These are phyloP conservation scores for Aldrovandia affinis DNA, from an alignment of 2,797 vertebrate genomes.

Conservation along the genomic window DNA sequence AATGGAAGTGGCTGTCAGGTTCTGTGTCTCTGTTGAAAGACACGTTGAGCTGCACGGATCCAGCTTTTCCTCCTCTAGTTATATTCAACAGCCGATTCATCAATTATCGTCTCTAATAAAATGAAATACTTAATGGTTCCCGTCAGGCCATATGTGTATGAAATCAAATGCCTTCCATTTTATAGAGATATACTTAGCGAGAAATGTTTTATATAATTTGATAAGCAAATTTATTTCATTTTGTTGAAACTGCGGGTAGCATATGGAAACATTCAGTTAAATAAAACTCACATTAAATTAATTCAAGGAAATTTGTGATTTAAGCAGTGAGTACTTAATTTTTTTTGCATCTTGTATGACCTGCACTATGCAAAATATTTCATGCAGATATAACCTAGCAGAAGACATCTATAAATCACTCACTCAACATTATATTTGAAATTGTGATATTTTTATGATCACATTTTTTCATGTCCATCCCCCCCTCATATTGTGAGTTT, in stretches of 20 bases:
- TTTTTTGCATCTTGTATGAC: not conserved
- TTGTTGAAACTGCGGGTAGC: too few relatives aligned
- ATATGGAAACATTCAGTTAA: not conserved
- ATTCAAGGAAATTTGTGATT: too few relatives aligned
- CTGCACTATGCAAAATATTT: not conserved
- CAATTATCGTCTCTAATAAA: not conserved
- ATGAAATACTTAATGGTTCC: not conserved
- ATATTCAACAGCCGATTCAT: not conserved
- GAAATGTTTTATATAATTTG: too few relatives aligned
- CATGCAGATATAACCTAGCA: not conserved
- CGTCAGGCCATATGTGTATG: not conserved
- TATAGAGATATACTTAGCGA: too few relatives aligned
- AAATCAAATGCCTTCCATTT: too few relatives aligned
- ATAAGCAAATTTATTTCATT: too few relatives aligned
- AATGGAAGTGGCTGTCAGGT: not conserved
- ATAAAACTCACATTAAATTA: not conserved
- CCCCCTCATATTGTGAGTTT: too few relatives aligned
- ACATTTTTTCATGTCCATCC: not conserved
- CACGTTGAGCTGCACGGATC: not conserved
- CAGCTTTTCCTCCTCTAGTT: not conserved
- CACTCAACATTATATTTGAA: not conserved
- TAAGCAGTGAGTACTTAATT: too few relatives aligned
- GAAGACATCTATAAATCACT: not conserved
- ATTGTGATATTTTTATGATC: not conserved
- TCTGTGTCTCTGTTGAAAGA: not conserved